Base-by-base conservation (phyloP, 2,797 vertebrate genomes). In the Crocodylus rhombifer region DNA sequence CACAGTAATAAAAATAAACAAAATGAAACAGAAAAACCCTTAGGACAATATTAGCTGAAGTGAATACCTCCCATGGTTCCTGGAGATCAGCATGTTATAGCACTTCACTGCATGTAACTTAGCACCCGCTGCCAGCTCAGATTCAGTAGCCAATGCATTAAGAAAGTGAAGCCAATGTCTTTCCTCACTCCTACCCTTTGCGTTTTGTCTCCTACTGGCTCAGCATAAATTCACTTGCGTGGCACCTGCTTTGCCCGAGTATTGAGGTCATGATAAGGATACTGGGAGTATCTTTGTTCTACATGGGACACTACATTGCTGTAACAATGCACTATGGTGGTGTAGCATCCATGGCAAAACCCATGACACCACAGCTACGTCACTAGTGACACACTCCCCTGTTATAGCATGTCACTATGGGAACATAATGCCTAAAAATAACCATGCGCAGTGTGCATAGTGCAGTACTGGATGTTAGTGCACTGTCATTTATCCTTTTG, bases 201-300 rank as follows among this genome's bases (percentile, higher is more conserved):
- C 67, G 77, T 21, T 16, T 51, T 10, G 3, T 51, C 7, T 60
- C 1, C 12, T n/a, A n/a, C 21, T 78, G 6, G 25, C 65, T 82
- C 62, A 36, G 2, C 23, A 3, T 71, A 80, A 80, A 81, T 73
- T 83, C 55, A 69, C 9, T 73, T 15, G 5, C 23, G 4, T 15
- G 2, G 56, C 21, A 56, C 30, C 55, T 80, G 75, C 56, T 21
- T 20, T 69, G 18, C 18, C 20, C 30, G 42, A 21, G 8, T 67
- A 71, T 71, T 78, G 2, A 0, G 76, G 2, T 4, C 8, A 15
- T 0, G 2, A 26, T 56, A 20, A 21, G 1, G 3, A 33, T 21
- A 18, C 17, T 18, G 30, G 9, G 30, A 21, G 33, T 5, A 6
- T 23, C 12, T 36, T 36, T 51, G 42, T 51, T 51, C 42, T 51